phyloP scores from a whole-genome alignment of 2,888 invertebrate species.

The Drosophila koepferae region DNA sequence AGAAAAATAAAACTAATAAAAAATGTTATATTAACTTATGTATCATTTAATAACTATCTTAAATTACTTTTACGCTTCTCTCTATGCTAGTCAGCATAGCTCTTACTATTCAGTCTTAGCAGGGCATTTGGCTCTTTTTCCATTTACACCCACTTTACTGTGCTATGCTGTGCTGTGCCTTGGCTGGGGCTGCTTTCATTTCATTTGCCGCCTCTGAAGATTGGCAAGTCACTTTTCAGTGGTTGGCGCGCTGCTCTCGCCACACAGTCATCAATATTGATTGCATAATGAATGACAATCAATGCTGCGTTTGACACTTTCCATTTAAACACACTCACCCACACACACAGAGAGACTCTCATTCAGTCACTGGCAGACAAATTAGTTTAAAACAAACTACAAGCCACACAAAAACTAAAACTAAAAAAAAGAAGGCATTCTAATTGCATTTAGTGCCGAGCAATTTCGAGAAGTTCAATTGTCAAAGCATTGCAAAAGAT shows the following conservation, averaged over 20 bases:
- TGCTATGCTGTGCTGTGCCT: slow-evolving; percentile 1
- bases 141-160: slow-evolving; percentile 15
- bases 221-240: slow-evolving; percentile 73
- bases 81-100: not conserved
- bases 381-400: slow-evolving; percentile 50
- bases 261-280: slow-evolving; percentile 74
- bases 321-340: slow-evolving; percentile 22
- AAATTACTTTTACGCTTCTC: not conserved
- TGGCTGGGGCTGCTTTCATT: slow-evolving; percentile 17
- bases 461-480: slow-evolving; percentile 54
- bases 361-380: slow-evolving; percentile 9
- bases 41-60: not conserved
- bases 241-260: slow-evolving; percentile 45
- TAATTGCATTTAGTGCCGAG: slow-evolving; percentile 46
- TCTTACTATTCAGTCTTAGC: not conserved
- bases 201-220: slow-evolving; percentile 48
- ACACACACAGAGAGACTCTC: not conserved
- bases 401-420: slow-evolving; percentile 36
- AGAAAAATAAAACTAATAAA: not conserved
- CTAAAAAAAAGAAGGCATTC: slow-evolving; percentile 35
- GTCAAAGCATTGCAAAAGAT: slow-evolving; percentile 43
- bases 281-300: slow-evolving; percentile 79
- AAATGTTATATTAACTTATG: not conserved
- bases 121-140: slow-evolving; percentile 5
- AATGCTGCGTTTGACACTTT: slow-evolving; percentile 67